Evolutionary conservation across 2,797 vertebrate species (phyloP).

Genomic region (Furcifer pardalis): DNA sequence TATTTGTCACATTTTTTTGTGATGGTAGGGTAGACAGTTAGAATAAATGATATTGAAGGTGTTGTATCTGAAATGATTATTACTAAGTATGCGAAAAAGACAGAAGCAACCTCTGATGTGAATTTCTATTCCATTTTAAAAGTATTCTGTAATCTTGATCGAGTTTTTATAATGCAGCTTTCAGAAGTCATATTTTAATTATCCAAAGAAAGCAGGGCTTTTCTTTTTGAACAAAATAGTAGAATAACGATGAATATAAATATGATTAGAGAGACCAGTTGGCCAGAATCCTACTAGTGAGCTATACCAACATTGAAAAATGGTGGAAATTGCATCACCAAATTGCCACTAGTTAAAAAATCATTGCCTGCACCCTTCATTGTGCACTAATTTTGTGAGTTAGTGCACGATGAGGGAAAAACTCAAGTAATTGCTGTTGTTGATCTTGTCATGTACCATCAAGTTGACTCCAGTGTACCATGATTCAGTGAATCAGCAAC

Average conservation of each 20-base stretch:
- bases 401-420: too few species aligned
- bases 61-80: conserved; percentile 1
- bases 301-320: too few species aligned
- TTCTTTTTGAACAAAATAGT: not conserved
- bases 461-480: too few species aligned
- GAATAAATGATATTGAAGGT: too few species aligned
- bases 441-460: too few species aligned
- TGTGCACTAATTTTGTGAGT: too few species aligned
- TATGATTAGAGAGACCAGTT: not conserved
- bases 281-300: too few species aligned
- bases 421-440: too few species aligned
- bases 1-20: conserved; percentile 8
- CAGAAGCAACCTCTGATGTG: not conserved
- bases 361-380: too few species aligned
- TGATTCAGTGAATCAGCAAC: too few species aligned
- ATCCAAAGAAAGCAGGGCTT: not conserved
- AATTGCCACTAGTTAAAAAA: too few species aligned
- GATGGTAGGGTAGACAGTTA: not conserved
- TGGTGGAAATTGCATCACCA: too few species aligned
- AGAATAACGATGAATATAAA: not conserved
- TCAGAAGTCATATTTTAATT: not conserved
- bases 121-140: conserved; percentile 13
- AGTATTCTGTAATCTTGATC: not conserved
- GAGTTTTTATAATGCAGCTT: not conserved
- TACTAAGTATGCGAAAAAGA: not conserved